Evolutionary conservation across 2,888 invertebrate species (phyloP).

Genomic region (Euclidia mi): DNA sequence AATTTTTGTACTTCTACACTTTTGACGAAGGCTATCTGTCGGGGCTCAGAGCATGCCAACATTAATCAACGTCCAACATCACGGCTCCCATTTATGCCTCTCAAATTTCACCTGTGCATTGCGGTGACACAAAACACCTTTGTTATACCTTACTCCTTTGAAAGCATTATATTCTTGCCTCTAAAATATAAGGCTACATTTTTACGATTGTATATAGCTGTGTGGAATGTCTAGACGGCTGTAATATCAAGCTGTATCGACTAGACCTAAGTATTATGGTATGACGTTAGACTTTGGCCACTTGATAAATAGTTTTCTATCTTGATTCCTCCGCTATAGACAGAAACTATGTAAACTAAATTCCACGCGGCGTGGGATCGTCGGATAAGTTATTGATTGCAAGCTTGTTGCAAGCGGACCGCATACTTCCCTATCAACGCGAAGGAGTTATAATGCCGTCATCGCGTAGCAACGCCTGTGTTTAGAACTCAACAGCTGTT

Average conservation of each 20-base stretch:
- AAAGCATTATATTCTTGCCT: background rate
- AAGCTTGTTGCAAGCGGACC: too few relatives aligned
- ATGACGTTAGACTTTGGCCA: slow-evolving; percentile 22
- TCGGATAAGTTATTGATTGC: slow-evolving; percentile 37
- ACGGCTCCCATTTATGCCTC: slow-evolving; percentile 31
- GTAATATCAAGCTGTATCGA: slow-evolving; percentile 16
- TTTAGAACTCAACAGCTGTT: slow-evolving; percentile 58
- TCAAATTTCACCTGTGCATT: slow-evolving; percentile 42
- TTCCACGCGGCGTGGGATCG: background rate
- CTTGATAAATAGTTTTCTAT: slow-evolving; percentile 1
- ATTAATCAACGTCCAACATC: slow-evolving; percentile 66
- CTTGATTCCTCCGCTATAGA: background rate
- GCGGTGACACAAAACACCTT: slow-evolving; percentile 35
- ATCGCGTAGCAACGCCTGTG: slow-evolving; percentile 61
- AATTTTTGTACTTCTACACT: slow-evolving; percentile 44
- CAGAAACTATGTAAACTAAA: too few relatives aligned
- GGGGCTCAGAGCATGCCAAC: slow-evolving; percentile 48
- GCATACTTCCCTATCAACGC: slow-evolving; percentile 16
- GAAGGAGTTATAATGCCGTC: slow-evolving; percentile 29
- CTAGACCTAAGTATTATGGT: slow-evolving; percentile 11
- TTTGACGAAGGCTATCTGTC: slow-evolving; percentile 65
- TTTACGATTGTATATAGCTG: slow-evolving; percentile 3
- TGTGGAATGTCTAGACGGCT: slow-evolving; percentile 32
- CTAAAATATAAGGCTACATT: slow-evolving; percentile 3
- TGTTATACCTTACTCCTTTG: slow-evolving; percentile 27